A percentile compares a stretch with the other conserved stretches of the same genome.
These are phyloP conservation scores for Cephalopterus ornatus DNA, from an alignment of 2,113 vertebrate genomes.

Conservation along the genomic window DNA sequence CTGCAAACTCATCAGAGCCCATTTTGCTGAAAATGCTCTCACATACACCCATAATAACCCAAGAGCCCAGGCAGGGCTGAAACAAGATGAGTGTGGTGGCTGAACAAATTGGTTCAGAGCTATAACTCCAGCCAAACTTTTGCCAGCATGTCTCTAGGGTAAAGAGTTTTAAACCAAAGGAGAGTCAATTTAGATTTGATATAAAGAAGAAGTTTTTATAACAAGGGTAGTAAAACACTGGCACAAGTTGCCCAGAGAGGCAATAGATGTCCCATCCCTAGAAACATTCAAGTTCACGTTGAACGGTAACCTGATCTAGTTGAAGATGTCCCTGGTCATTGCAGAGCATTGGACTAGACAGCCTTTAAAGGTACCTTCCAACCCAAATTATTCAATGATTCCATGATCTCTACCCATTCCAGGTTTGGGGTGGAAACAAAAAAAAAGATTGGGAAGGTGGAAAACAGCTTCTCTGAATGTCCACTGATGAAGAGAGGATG, in stretches of 20 bases:
- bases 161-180: not conserved
- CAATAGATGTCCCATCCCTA: not conserved
- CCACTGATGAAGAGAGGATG: not conserved
- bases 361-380: not conserved
- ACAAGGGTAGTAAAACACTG: not conserved
- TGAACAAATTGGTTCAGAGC: not conserved
- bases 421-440: not conserved
- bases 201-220: not conserved
- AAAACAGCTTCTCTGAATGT: not conserved
- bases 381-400: not conserved
- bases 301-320: not conserved
- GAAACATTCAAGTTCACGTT: not conserved
- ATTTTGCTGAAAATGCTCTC: conserved; percentile 9
- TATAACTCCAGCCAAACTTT: not conserved
- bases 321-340: not conserved
- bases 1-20: not conserved
- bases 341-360: too few relatives aligned
- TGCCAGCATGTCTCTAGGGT: not conserved
- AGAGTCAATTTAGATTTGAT: not conserved
- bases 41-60: not conserved
- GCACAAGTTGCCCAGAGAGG: not conserved
- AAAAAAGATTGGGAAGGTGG: not conserved
- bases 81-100: not conserved
- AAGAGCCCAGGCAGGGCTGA: not conserved
- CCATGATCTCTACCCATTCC: not conserved